A percentile compares a stretch with the other conserved stretches of the same genome.
Conservation (phyloP, 2,113 vertebrate genomes). For the Neolamprologus hecqui region DNA sequence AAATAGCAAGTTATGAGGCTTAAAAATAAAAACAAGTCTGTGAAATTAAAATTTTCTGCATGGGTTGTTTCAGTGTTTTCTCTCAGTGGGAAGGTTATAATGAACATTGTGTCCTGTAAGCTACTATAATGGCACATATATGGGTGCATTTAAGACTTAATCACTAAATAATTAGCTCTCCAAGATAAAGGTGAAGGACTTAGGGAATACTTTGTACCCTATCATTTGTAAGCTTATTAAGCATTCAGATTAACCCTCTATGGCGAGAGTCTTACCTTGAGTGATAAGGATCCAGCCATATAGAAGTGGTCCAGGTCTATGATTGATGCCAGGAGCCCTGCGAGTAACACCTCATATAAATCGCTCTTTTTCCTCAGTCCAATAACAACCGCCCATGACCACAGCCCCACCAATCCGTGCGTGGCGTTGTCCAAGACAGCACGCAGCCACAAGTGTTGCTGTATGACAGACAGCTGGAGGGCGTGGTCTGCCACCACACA, state of each 20-base stretch:
- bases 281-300: slow-evolving; percentile 84
- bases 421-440: slow-evolving; percentile 83
- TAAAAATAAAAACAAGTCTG: not conserved
- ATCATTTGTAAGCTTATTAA: not conserved
- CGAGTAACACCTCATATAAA: slow-evolving; percentile 83
- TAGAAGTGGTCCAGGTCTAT: slow-evolving; percentile 94
- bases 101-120: not conserved
- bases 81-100: not conserved
- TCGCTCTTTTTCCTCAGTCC: slow-evolving; percentile 89
- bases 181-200: not conserved
- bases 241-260: not conserved
- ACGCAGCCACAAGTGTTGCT: slow-evolving; percentile 84
- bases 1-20: not conserved
- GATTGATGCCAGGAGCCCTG: slow-evolving; percentile 85
- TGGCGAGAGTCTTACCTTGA: slow-evolving; percentile 74
- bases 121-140: not conserved
- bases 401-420: slow-evolving; percentile 85
- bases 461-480: slow-evolving; percentile 78
- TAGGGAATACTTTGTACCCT: not conserved
- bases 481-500: slow-evolving; percentile 81
- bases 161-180: not conserved
- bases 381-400: slow-evolving; percentile 91
- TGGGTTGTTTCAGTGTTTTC: not conserved
- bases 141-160: not conserved
- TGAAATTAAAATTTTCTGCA: not conserved